Base-by-base conservation (phyloP, 2,113 vertebrate genomes). In the Tamias sibiricus region DNA sequence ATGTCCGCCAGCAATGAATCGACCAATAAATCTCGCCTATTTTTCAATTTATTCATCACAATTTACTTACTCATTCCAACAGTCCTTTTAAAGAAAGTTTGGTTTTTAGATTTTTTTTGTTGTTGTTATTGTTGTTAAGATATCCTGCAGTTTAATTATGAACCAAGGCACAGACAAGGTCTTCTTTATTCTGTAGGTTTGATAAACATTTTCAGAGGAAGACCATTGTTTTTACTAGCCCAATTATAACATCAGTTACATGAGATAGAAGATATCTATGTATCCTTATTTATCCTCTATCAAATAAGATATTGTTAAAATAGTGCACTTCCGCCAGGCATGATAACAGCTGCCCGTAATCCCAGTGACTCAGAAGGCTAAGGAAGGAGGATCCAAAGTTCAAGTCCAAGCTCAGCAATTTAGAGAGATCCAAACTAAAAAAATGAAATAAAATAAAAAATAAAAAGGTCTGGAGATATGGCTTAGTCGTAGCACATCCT, bases 1-100 rank as follows among this genome's bases (percentile, higher is more conserved):
- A 44, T 42, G 89, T 96, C 66, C 74, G 62, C 62, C 28, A 86
- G 74, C 82, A 91, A 74, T 89, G 81, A 91, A 91, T 24, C 19
- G 24, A 28, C 14, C 13, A 22, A 4, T 35, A 57, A 40, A 22
- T 40, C 81, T 82, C 32, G 28, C 40, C n/a, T 64, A 24, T 9
- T 84, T 87, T 90, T 76, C 66, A 17, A 37, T 52, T 47, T 92
- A 28, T 49, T 28, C n/a, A 71, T 79, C n/a, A 22, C 17, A 66
- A 28, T 16, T 19, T 74, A 24, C 20, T 94, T 37, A 5, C 30
- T 94, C 30, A 42, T 75, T 64, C n/a, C 44, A 57, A 28, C 2
- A 22, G n/a, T 89, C 30, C 32, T 80, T 83, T 32, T 85, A 75
- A 90, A 24, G 47, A 89, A 89, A 30, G 22, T 5, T 8, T 32